Evolutionary conservation across 2,888 invertebrate species (phyloP), one percentile per base, ranked within the genome.

Genomic region (Protodeltote pygarga): DNA sequence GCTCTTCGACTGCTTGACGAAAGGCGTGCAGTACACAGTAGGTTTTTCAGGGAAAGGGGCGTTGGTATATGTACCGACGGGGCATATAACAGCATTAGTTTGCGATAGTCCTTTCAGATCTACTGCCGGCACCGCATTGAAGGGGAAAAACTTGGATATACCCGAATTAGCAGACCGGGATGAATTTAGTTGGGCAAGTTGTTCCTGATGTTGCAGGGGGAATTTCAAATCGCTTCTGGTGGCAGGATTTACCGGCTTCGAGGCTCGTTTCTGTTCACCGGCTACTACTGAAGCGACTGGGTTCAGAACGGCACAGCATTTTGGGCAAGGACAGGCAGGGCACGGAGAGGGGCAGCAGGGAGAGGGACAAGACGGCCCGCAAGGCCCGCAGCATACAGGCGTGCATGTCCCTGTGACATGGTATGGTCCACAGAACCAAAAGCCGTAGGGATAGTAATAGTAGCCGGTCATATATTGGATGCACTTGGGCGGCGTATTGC

Each of bases 341-440:
- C 27, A 28, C 2, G 13, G 3, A 5, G 11, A 5, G 19, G 8
- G 8, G 8, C n/a, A 20, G 8, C 24, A 10, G n/a, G 16, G 1
- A 10, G 20, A 71, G 63, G 2, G 75, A 53, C 34, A 24, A 3
- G 53, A 71, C 0, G 70, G 64, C 0, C 64, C 38, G 32, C 70
- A 58, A 35, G 21, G 63, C 44, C 5, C 39, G 41, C 72, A 69
- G 0, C 73, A 72, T 0, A 74, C 68, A 0, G 84, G 81, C 5
- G 51, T 33, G 45, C 86, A 85, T 1, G 73, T 74, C 2, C 83
- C 85, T 0, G 69, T 21, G 0, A 85, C 83, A 42, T 88, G 87
- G 55, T 88, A 88, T 0, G 89, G 88, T 0, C 89, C 88, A 31
- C 88, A 87, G 60, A 86, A 87, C 89, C 89, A 89, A 27, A 73